Base-by-base conservation (phyloP, 1,140 invertebrate genomes). In the Bombus soroeensis region DNA sequence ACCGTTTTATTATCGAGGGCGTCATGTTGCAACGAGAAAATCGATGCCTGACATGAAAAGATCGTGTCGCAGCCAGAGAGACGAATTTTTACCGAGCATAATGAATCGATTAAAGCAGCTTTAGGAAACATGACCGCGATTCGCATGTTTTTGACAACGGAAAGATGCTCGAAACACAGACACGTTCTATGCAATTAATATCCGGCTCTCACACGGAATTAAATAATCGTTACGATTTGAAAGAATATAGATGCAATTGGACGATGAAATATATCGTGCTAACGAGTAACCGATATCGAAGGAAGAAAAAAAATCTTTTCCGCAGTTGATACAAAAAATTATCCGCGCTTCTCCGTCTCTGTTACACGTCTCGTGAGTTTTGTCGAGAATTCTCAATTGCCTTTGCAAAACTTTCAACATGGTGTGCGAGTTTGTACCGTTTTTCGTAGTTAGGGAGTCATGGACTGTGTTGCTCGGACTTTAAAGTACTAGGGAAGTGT, bases 381-480 rank as follows among this genome's bases (percentile, higher is more conserved):
- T 34, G 1, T 66, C 37, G n/a, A 59, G 62, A 81, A 89, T 90
- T 89, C 85, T 80, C 81, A 81, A 89, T 89, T 89, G 81, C 77
- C 77, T 79, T 72, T 28, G 76, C 64, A 32, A 81, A 90, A 90
- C 76, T 90, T 90, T 81, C 84, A 6, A 87, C 66, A 64, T 34
- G 73, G 53, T 71, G 82, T 62, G 83, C 88, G 71, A 90, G 85
- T 87, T 89, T 73, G 32, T 74, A 77, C 71, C 77, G 88, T 89
- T 89, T 81, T 83, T 86, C 88, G 81, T 87, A 84, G 88, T 90
- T 90, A 89, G 83, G 59, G 80, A 79, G 82, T 87, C 66, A 76
- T 22, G 28, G 53, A 75, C 64, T 83, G 66, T 77, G 41, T 77
- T 84, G 75, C 81, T 82, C 70, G 66, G 85, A 84, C 88, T 89